Evolutionary conservation across 2,797 vertebrate genomes (phyloP), one percentile per base, ranked within the genome.

Genomic region (Lithobates pipiens): DNA sequence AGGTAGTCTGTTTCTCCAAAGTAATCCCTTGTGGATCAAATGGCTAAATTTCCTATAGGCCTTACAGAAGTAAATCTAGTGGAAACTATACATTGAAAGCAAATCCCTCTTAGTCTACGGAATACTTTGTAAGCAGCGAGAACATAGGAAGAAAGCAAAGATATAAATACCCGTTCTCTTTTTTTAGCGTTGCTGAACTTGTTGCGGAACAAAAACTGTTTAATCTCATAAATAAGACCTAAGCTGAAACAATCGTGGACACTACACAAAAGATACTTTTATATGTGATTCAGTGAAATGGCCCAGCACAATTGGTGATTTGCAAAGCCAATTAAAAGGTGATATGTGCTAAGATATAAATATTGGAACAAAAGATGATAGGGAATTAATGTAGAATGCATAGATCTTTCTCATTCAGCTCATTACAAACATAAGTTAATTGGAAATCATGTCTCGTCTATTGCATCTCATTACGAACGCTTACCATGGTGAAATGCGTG

Each of bases 1-100:
- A 67, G 44, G 82, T 86, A 85, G 79, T 88, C 74, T 73, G 72
- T 85, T 71, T n/a, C 39, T 77, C 15, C 68, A 76, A 82, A 85
- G 76, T 89, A 89, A 88, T 89, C 80, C 87, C 82, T 73, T 86
- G 65, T 80, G 86, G 80, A 89, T 86, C 86, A 89, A 89, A 85
- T 86, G 83, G 70, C 67, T 88, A 82, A 87, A 71, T 86, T 87
- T 89, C 82, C 86, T 80, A 65, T 76, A 85, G 82, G 72, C 78
- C 83, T 84, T 84, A 85, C 70, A 80, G 77, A 61, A 89, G 86
- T 69, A 89, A 89, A 50, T 61, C 77, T 65, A 36, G 25, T 63
- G 76, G 29, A 88, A 77, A 75, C 42, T 63, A 71, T 61, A 25
- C 76, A 76, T 16, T 16, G 16, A 83, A 80, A 85, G 69, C 16